Evolutionary conservation across 2,113 vertebrate genomes (phyloP).

Genomic region (Ellobius talpinus): DNA sequence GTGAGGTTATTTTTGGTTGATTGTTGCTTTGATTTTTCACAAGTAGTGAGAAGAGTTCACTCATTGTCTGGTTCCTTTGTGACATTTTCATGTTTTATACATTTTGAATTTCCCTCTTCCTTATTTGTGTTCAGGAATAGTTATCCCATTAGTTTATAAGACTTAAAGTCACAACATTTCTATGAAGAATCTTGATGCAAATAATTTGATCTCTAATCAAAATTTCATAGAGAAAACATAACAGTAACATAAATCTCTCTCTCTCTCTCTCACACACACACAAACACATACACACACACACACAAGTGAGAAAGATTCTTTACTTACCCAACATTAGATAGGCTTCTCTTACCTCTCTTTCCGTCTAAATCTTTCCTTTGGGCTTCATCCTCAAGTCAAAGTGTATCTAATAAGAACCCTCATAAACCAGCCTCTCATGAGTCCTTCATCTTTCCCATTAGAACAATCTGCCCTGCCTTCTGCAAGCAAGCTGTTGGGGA

Average conservation of each 20-base stretch:
- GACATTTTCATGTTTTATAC: neutral
- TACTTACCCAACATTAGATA: neutral
- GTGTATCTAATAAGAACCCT: neutral
- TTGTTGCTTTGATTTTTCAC: neutral
- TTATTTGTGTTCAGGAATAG: neutral
- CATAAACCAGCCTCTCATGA: neutral
- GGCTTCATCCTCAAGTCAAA: neutral
- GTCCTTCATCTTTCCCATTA: neutral
- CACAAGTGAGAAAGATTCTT: rapidly evolving
- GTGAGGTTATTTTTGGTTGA: neutral
- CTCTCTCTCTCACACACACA: neutral
- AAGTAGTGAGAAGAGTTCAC: neutral
- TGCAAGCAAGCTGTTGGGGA: neutral
- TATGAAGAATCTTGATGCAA: neutral
- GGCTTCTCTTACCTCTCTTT: neutral
- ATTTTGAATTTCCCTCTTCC: neutral
- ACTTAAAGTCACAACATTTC: neutral
- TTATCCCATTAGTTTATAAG: neutral
- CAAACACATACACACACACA: no score
- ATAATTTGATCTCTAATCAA: neutral
- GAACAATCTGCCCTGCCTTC: neutral
- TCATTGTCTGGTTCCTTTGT: neutral
- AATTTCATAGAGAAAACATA: neutral
- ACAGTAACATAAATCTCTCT: neutral
- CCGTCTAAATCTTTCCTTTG: no score